phyloP scores from a whole-genome alignment of 2,888 invertebrate genomes.

The Orchesellides sinensis region DNA sequence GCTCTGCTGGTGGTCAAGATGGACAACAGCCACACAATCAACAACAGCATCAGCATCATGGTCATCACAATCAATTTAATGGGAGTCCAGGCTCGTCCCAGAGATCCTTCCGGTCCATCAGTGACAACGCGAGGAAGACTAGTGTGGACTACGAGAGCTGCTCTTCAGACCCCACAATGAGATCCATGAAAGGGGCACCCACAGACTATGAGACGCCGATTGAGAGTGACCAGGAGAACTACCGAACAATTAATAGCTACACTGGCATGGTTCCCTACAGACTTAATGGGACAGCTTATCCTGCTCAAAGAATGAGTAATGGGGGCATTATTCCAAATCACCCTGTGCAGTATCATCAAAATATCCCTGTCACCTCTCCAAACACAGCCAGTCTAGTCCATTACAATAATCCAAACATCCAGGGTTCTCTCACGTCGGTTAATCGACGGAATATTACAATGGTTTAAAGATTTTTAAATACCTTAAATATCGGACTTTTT shows the following conservation, averaged over 20 bases:
- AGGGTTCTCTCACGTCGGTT: conserved; percentile 81
- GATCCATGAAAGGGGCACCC: conserved; percentile 68
- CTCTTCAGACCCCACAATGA: conserved; percentile 72
- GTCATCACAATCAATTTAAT: conserved; percentile 56
- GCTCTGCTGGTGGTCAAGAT: conserved; percentile 13
- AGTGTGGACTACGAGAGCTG: conserved; percentile 74
- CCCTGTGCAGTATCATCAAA: conserved; percentile 45
- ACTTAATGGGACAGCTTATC: conserved; percentile 54
- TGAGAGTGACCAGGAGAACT: conserved; percentile 73
- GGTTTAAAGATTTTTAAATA: conserved; percentile 77
- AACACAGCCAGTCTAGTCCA: conserved; percentile 72
- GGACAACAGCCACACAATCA: conserved; percentile 42
- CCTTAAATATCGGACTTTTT: neutral
- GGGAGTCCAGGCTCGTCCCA: conserved; percentile 72
- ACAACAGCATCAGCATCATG: conserved; percentile 51
- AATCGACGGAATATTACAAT: conserved; percentile 81
- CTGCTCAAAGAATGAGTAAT: conserved; percentile 34
- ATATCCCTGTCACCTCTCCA: conserved; percentile 62
- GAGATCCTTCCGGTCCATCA: conserved; percentile 73
- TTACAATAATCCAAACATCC: conserved; percentile 79
- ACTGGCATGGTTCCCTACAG: conserved; percentile 68
- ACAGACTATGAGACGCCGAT: conserved; percentile 74
- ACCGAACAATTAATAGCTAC: conserved; percentile 73
- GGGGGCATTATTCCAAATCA: conserved; percentile 18
- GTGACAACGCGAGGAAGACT: conserved; percentile 70